These are phyloP conservation scores for Ammodytes marinus DNA, from an alignment of 2,113 vertebrate genomes.

Conservation along the genomic window DNA sequence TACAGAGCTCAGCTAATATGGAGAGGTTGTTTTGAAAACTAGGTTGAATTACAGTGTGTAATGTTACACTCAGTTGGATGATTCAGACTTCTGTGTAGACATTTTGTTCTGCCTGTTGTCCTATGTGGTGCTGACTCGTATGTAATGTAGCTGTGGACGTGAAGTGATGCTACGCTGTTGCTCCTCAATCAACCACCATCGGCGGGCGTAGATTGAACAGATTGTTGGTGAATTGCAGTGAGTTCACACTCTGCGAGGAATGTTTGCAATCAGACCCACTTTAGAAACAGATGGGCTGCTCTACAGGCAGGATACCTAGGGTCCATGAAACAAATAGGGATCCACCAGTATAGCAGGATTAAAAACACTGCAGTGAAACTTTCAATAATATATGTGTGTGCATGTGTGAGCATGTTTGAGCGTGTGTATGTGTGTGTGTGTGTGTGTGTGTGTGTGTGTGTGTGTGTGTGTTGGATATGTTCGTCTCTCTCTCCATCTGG, in stretches of 20 bases:
- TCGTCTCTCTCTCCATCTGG: slow-evolving; percentile 34
- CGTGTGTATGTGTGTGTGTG: background rate
- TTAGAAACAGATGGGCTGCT: slow-evolving; percentile 76
- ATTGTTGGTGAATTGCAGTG: slow-evolving; percentile 67
- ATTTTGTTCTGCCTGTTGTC: slow-evolving; percentile 13
- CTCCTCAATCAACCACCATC: slow-evolving; percentile 71
- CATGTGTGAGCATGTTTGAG: slow-evolving; percentile 15
- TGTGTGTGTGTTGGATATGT: background rate
- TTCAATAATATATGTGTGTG: background rate
- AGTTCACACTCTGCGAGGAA: slow-evolving; percentile 66
- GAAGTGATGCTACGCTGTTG: slow-evolving; percentile 44
- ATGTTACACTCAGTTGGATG: slow-evolving; percentile 11
- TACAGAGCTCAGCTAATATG: background rate
- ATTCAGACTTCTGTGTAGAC: slow-evolving; percentile 1
- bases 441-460: slow-evolving; percentile 20
- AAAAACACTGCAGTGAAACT: background rate
- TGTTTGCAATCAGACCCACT: slow-evolving; percentile 74
- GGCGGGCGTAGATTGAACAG: slow-evolving; percentile 67
- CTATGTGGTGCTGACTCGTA: background rate
- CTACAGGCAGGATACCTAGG: slow-evolving; percentile 56
- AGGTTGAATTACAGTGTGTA: background rate
- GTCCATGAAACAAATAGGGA: slow-evolving; percentile 36
- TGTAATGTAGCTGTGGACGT: slow-evolving; percentile 58
- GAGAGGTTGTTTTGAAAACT: background rate
- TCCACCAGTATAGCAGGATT: slow-evolving; percentile 20